Evolutionary conservation across 2,113 vertebrate genomes (phyloP).

Genomic region (Ailuropoda melanoleuca): DNA sequence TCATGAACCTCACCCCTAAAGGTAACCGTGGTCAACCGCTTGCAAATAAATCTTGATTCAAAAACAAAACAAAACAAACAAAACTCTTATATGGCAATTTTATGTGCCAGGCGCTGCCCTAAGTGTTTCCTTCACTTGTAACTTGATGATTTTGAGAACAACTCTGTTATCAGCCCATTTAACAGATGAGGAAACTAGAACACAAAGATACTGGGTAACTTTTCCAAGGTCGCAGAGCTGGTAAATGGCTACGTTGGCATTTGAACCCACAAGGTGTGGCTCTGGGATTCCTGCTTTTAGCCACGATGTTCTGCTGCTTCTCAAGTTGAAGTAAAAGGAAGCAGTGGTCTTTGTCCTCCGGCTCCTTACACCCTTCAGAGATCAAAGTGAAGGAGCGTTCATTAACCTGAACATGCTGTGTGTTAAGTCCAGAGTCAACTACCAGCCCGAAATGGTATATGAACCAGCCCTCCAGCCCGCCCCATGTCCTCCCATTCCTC

Average conservation of each 20-base stretch:
- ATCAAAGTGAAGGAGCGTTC: neutral
- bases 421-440: neutral
- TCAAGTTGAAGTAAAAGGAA: neutral
- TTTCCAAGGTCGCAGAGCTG: neutral
- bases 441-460: neutral
- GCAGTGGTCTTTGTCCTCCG: neutral
- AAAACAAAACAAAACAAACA: too few relatives aligned
- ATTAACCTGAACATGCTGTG: neutral
- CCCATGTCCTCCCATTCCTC: neutral
- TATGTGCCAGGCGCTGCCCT: neutral
- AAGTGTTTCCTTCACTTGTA: neutral
- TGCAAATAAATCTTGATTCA: too few relatives aligned
- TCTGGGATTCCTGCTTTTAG: neutral
- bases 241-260: neutral
- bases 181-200: neutral
- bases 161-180: neutral
- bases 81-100: neutral
- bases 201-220: neutral
- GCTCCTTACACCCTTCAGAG: neutral
- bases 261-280: neutral
- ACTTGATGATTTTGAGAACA: neutral
- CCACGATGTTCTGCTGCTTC: neutral
- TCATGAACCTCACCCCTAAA: too few relatives aligned
- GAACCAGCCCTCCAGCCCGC: fast-evolving
- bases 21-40: too few relatives aligned